A percentile compares a stretch with the other conserved stretches of the same genome.
Conservation (phyloP, 2,888 invertebrate genomes). For the Oscheius sp. region DNA sequence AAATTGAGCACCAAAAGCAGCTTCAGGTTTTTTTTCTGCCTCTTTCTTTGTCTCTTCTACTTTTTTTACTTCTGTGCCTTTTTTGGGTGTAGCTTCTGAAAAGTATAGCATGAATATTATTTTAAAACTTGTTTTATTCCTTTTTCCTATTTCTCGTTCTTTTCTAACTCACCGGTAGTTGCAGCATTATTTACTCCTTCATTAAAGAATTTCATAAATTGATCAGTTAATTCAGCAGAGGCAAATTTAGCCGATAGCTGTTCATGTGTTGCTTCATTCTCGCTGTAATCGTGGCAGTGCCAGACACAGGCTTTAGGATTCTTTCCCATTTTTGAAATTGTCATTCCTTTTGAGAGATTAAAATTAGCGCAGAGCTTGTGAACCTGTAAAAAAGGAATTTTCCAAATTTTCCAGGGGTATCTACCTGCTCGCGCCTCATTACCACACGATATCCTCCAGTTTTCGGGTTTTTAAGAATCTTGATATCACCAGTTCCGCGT, state of each 20-base stretch:
- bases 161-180: too few relatives aligned
- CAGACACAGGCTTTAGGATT: constrained; percentile 37
- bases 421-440: constrained; percentile 87
- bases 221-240: constrained; percentile 36
- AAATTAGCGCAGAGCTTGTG: constrained; percentile 70
- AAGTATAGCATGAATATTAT: too few relatives aligned
- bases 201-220: constrained; percentile 36
- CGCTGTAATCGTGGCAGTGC: constrained; percentile 78
- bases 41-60: constrained; percentile 7
- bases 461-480: constrained; percentile 77
- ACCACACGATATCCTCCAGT: constrained; percentile 79
- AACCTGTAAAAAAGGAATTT: not conserved
- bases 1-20: constrained; percentile 53
- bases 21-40: constrained; percentile 11
- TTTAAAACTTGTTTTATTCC: too few relatives aligned
- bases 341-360: constrained; percentile 73
- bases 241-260: constrained; percentile 48
- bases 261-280: constrained; percentile 72
- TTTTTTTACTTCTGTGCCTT: too few relatives aligned
- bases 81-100: not conserved
- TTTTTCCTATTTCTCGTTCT: too few relatives aligned
- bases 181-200: not conserved
- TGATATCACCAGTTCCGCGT: constrained; percentile 74
- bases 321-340: constrained; percentile 67
- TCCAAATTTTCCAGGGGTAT: not conserved